Conservation (phyloP, 64 coral and sea anemone species). For the Pachyseris speciosa region DNA sequence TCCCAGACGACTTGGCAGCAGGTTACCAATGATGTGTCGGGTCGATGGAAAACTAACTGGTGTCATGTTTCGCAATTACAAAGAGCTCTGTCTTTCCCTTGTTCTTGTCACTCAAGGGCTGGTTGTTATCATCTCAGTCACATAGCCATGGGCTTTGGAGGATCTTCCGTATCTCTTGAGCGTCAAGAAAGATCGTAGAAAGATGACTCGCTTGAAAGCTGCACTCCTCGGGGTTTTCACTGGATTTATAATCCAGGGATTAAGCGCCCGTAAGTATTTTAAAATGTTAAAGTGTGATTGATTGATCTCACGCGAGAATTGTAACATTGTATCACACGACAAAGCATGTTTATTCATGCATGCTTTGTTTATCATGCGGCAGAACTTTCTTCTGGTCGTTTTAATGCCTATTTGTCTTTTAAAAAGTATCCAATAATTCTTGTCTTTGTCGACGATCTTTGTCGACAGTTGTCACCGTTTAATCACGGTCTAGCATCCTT, state of each 20-base stretch:
- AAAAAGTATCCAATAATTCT: too few species aligned
- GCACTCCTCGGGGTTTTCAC: background rate
- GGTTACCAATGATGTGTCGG: background rate
- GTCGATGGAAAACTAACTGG: background rate
- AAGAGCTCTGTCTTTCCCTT: slow-evolving; percentile 13
- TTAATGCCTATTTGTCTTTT: too few species aligned
- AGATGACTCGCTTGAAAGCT: background rate
- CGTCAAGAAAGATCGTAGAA: background rate
- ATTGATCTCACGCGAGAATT: background rate
- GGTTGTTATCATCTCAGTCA: background rate
- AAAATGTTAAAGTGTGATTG: background rate
- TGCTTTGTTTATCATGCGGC: background rate
- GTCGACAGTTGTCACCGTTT: background rate
- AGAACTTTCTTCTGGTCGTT: too few species aligned
- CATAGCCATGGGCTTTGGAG: background rate
- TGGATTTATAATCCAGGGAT: background rate
- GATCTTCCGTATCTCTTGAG: background rate
- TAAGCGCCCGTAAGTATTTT: slow-evolving; percentile 15
- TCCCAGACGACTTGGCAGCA: background rate
- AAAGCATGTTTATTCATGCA: too few species aligned
- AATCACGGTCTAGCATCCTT: too few species aligned
- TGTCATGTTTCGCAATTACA: slow-evolving; percentile 25
- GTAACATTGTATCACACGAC: background rate
- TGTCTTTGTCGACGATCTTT: too few species aligned
- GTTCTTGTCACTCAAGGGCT: background rate